Evolutionary conservation across 30 jellyfish, hydroid and myxozoan species (phyloP).

Genomic region (Catostylus mosaicus): DNA sequence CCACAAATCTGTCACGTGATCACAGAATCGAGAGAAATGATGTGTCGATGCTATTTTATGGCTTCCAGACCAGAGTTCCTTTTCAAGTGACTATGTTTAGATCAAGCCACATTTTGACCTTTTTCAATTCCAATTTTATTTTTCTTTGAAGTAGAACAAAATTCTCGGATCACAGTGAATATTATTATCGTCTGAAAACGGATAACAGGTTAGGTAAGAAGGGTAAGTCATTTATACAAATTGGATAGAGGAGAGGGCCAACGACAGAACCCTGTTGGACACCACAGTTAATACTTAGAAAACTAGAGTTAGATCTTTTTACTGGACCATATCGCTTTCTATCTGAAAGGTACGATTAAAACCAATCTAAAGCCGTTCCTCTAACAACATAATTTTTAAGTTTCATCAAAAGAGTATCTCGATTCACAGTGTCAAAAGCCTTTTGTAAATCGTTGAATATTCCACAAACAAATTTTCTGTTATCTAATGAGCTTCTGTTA

Average conservation of each 20-base stretch:
- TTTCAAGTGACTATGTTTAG: not conserved
- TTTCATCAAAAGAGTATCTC: no score
- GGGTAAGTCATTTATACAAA: not conserved
- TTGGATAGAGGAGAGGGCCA: not conserved
- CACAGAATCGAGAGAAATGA: no score
- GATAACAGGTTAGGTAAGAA: not conserved
- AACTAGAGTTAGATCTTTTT: not conserved
- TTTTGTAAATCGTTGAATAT: no score
- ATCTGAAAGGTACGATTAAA: not conserved
- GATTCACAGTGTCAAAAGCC: no score
- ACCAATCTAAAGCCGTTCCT: not conserved
- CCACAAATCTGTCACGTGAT: no score
- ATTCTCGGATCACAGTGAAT: not conserved
- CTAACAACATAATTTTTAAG: no score
- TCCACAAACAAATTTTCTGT: constrained; percentile 27
- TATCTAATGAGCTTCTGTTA: constrained; percentile 33
- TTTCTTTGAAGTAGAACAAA: not conserved
- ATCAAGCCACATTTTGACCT: constrained; percentile 33
- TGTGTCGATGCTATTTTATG: no score
- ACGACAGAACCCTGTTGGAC: not conserved
- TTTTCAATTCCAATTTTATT: not conserved
- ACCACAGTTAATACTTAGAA: not conserved
- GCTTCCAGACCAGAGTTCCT: no score
- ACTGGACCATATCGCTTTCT: no score
- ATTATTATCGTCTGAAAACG: not conserved